Evolutionary conservation across 2,888 invertebrate species (phyloP), one percentile per base, ranked within the genome.

Genomic region (Kuschelorhynchus macadamiae): DNA sequence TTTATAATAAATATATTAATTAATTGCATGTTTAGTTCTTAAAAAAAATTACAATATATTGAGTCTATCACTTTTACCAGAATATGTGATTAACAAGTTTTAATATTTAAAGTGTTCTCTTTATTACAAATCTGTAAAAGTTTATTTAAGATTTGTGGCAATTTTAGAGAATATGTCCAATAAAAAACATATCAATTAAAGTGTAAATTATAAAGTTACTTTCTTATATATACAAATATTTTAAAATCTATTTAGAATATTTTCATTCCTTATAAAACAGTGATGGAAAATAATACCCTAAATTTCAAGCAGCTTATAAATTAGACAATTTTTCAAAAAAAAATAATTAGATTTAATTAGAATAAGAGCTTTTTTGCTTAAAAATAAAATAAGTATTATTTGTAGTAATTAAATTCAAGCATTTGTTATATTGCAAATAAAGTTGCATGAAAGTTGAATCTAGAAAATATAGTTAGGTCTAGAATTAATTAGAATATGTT

Each of bases 371-470:
- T 81, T 36, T 66, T 79, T 80, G 81, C 81, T 80, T 81, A 75
- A 67, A 50, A 75, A 71, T 72, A 52, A 74, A 67, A 7, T 50
- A 56, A 71, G 59, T 42, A 56, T 46, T 61, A 70, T 71, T 75
- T 72, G 73, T 73, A 73, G 74, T 71, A 68, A 73, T 71, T 41
- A 73, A 74, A 74, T 70, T 69, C 70, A 75, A 76, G 81, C 82
- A 82, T 81, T 82, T 81, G 82, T 82, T 81, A 79, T 80, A 77
- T 80, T 80, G 82, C 81, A 81, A 81, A 72, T 75, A 78, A 76
- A 76, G 73, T 73, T 77, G 78, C 77, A 79, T 77, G 76, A 77
- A 76, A 73, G 77, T 76, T 72, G 73, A 71, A 74, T 16, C 67
- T 73, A 78, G 74, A 72, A 71, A 73, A 74, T 55, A 63, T 68